Percentiles rank a stretch among this genome's conserved stretches.
phyloP scores from a whole-genome alignment of 2,113 vertebrate genomes.

The Origma solitaria region DNA sequence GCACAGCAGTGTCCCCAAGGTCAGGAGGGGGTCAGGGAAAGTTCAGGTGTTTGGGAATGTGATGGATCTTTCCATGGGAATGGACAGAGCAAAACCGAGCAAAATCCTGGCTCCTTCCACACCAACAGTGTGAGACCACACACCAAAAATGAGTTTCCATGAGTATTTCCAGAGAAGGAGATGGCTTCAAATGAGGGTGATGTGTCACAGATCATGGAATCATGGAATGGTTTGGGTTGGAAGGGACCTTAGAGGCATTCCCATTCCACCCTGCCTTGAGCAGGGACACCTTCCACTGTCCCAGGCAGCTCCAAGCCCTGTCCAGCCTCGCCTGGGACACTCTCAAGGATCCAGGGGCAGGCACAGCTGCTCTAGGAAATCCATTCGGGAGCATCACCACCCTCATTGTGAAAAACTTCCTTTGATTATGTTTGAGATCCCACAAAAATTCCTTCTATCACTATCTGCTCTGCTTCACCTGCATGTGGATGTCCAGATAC shows the following conservation, averaged over 20 bases:
- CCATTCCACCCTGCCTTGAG: neutral
- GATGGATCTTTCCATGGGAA: neutral
- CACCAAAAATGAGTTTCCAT: neutral
- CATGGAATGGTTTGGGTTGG: neutral
- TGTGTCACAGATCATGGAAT: neutral
- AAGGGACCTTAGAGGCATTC: neutral
- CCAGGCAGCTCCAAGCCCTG: neutral
- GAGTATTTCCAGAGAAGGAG: neutral
- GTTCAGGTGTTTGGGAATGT: neutral
- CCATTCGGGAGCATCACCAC: neutral
- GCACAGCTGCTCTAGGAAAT: neutral
- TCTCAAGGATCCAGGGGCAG: neutral
- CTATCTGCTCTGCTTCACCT: neutral
- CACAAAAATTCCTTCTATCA: neutral
- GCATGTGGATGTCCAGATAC: neutral
- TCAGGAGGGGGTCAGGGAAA: neutral
- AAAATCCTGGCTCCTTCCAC: rapidly evolving
- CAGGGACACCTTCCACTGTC: neutral
- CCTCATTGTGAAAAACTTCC: too few species aligned
- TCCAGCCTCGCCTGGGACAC: neutral
- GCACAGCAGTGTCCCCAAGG: rapidly evolving
- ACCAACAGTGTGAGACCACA: neutral
- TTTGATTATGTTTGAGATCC: neutral
- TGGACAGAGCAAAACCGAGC: neutral
- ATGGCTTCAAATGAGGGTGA: neutral